Evolutionary conservation across 1,140 invertebrate genomes (phyloP), one percentile per base, ranked within the genome.

Genomic region (Thalassaphorura encarpata): DNA sequence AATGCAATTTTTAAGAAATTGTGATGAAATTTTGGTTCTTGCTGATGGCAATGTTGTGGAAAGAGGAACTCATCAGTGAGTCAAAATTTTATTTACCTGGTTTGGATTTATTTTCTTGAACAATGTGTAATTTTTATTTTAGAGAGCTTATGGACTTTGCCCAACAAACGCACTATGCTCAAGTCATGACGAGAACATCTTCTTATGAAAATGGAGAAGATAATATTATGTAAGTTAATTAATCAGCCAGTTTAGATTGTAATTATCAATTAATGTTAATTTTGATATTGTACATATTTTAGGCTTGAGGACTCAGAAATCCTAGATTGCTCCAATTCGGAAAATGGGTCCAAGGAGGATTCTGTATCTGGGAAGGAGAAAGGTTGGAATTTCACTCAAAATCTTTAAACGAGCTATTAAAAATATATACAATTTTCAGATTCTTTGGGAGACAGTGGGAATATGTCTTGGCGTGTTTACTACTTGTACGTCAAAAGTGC

Each of bases 1-100:
- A 66, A 75, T 80, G 2, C 78, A 83, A 39, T 87, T 80, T 72
- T 75, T 94, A n/a, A 73, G 81, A 27, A 75, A 84, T 60, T 84
- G 86, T 33, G 83, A 94, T 75, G 70, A 77, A 48, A 76, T 92
- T 31, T 66, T 93, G 26, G 69, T 84, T 11, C 75, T 97, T 73
- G 77, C 83, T 21, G 75, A 82, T 58, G 91, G 90, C 11, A 72
- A 67, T 49, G 80, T 94, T 45, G 68, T 74, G 5, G 72, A 76
- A 57, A 74, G 80, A 68, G 86, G 85, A 58, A 56, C 49, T 3
- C 95, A 98, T 68, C 59, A 73, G 0, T 73, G 82, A 51, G 48
- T 24, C 41, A 42, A n/a, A 19, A 11, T 29, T 58, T 74, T n/a
- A 28, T 42, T 19, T 6, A 19, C 18, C n/a, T n/a, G n/a, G 13